Conservation (phyloP, 2,888 invertebrate genomes). For the Yponomeuta malinellus region DNA sequence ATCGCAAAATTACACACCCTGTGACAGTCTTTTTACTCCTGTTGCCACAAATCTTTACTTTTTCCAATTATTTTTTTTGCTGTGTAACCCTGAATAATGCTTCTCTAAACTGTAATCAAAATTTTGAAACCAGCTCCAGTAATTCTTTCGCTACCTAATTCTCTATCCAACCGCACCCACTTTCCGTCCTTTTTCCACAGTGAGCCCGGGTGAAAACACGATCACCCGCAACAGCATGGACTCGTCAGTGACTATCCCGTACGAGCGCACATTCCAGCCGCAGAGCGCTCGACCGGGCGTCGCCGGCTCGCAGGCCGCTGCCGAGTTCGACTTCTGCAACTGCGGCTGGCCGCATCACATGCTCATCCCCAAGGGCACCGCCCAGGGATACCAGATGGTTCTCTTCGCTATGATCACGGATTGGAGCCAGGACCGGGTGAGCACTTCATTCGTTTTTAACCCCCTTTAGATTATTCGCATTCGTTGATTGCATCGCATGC, state of each 20-base stretch:
- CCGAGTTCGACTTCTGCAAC: conserved; percentile 87
- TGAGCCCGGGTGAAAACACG: conserved; percentile 80
- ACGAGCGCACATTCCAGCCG: conserved; percentile 86
- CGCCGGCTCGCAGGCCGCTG: conserved; percentile 58
- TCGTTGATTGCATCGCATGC: no score
- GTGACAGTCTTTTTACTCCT: no score
- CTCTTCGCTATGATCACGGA: conserved; percentile 88
- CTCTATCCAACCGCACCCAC: neutral
- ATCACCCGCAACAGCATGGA: conserved; percentile 80
- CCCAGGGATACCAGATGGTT: conserved; percentile 79
- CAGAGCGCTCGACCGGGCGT: conserved; percentile 77
- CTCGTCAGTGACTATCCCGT: conserved; percentile 89
- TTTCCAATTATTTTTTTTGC: no score
- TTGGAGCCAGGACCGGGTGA: conserved; percentile 80
- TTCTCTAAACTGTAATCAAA: no score
- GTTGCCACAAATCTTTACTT: no score
- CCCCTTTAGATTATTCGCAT: no score
- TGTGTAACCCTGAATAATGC: no score
- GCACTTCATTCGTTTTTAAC: conserved; percentile 20
- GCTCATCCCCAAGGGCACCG: conserved; percentile 83
- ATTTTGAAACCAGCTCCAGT: no score
- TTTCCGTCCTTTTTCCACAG: conserved; percentile 43
- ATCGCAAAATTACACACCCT: no score
- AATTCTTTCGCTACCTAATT: no score
- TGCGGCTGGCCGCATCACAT: conserved; percentile 93